Conservation (phyloP, 2,888 invertebrate genomes). For the Trichogramma dendrolimi region DNA sequence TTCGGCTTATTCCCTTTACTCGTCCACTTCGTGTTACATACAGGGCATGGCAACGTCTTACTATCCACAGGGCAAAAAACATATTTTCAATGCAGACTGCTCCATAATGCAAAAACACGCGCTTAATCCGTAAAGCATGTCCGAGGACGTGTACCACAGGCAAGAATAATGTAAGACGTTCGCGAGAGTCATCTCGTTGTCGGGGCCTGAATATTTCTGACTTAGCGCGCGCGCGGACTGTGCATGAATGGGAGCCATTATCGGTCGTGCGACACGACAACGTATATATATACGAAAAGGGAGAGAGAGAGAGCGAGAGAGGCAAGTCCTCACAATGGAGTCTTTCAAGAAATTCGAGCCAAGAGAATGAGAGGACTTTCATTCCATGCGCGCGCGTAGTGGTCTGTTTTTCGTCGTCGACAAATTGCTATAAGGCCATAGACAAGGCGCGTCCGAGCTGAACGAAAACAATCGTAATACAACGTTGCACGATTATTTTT, state of each 20-base stretch:
- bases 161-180: too few relatives aligned
- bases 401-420: slow-evolving; percentile 25
- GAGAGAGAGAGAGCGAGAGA: slow-evolving; percentile 6
- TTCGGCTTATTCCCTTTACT: too few relatives aligned
- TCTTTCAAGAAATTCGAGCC: slow-evolving; percentile 45
- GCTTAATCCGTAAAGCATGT: background rate
- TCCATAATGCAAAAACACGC: background rate
- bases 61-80: too few relatives aligned
- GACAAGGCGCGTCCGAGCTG: slow-evolving; percentile 18
- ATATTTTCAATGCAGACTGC: too few relatives aligned
- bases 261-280: slow-evolving; percentile 26
- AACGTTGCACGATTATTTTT: background rate
- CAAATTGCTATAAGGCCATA: slow-evolving; percentile 39
- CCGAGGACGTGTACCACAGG: background rate
- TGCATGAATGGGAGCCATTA: slow-evolving; percentile 43
- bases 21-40: too few relatives aligned
- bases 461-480: slow-evolving; percentile 37
- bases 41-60: slow-evolving; percentile 8
- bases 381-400: background rate
- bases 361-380: slow-evolving; percentile 2
- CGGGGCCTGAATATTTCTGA: slow-evolving; percentile 2
- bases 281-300: too few relatives aligned
- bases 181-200: too few relatives aligned
- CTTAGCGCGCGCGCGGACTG: slow-evolving; percentile 12
- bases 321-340: slow-evolving; percentile 35